Evolutionary conservation across 2,797 vertebrate species (phyloP).

Genomic region (Hippoglossus hippoglossus): DNA sequence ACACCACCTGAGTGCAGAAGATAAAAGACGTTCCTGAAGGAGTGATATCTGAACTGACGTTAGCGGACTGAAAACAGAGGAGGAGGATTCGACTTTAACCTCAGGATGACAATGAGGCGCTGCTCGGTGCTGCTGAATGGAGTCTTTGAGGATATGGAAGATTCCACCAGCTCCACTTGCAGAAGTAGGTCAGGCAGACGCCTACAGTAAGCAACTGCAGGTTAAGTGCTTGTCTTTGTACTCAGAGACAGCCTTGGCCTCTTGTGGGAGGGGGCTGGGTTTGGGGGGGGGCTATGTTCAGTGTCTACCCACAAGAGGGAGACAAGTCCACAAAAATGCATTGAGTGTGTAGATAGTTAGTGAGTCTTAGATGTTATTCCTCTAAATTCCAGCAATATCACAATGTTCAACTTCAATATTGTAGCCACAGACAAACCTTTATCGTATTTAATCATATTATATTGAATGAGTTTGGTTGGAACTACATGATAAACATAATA

Average conservation of each 20-base stretch:
- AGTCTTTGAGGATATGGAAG: conserved; percentile 71
- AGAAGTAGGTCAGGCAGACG: conserved; percentile 81
- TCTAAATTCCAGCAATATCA: conserved; percentile 10
- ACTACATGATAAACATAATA: neutral
- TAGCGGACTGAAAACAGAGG: conserved; percentile 32
- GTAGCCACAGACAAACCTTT: too few relatives aligned
- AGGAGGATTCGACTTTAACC: conserved; percentile 50
- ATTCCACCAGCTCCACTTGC: conserved; percentile 67
- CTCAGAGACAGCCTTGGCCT: conserved; percentile 69
- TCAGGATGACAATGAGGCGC: conserved; percentile 52
- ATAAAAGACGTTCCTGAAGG: conserved; percentile 15
- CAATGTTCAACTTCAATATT: conserved; percentile 11
- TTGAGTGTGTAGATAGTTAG: conserved; percentile 16
- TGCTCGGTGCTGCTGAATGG: conserved; percentile 51
- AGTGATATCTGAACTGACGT: conserved; percentile 4
- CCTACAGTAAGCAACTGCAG: conserved; percentile 79
- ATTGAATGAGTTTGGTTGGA: neutral
- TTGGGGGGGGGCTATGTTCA: conserved; percentile 32
- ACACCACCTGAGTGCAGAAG: neutral
- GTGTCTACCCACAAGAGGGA: conserved; percentile 80
- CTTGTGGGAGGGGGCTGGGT: conserved; percentile 35
- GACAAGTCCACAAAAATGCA: conserved; percentile 71
- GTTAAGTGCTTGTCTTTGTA: conserved; percentile 82
- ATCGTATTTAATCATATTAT: neutral
- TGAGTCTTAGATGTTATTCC: conserved; percentile 3